A percentile compares a stretch with the other conserved stretches of the same genome.
Conservation (phyloP, 2,888 invertebrate genomes). For the Pyrochroa serraticornis region DNA sequence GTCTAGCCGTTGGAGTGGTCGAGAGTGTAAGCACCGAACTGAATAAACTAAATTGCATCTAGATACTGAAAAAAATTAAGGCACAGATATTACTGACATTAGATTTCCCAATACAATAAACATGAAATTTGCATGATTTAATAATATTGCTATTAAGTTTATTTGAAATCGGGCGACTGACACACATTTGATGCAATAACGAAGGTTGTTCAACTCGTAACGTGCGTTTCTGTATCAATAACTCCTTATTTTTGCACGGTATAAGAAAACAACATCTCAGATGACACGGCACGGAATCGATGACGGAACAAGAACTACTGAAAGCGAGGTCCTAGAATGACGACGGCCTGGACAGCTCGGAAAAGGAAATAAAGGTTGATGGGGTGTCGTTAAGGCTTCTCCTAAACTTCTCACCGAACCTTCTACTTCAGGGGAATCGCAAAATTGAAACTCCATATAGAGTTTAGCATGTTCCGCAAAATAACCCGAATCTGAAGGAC, state of each 20-base stretch:
- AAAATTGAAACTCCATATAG: no score
- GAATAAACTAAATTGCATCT: neutral
- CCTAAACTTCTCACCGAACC: no score
- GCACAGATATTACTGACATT: constrained; percentile 6
- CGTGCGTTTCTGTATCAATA: constrained; percentile 7
- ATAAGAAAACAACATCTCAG: constrained; percentile 7
- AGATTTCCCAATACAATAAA: constrained; percentile 19
- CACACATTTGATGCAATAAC: constrained; percentile 24
- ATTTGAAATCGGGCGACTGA: constrained; percentile 25
- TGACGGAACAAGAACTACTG: no score
- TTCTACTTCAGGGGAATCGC: no score
- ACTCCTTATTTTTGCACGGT: constrained; percentile 10
- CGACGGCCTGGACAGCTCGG: no score
- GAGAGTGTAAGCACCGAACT: neutral
- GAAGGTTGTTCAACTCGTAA: constrained; percentile 29
- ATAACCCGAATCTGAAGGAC: no score
- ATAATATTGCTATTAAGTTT: constrained; percentile 25
- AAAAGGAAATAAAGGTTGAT: no score
- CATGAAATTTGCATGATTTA: constrained; percentile 24
- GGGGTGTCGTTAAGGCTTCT: no score
- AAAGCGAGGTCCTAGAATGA: no score
- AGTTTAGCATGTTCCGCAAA: no score
- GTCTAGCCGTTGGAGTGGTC: constrained; percentile 6
- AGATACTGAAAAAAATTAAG: neutral
- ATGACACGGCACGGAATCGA: constrained; percentile 12